These are phyloP conservation scores for Sakesphorus luctuosus DNA, from an alignment of 2,113 vertebrate species.

Conservation along the genomic window DNA sequence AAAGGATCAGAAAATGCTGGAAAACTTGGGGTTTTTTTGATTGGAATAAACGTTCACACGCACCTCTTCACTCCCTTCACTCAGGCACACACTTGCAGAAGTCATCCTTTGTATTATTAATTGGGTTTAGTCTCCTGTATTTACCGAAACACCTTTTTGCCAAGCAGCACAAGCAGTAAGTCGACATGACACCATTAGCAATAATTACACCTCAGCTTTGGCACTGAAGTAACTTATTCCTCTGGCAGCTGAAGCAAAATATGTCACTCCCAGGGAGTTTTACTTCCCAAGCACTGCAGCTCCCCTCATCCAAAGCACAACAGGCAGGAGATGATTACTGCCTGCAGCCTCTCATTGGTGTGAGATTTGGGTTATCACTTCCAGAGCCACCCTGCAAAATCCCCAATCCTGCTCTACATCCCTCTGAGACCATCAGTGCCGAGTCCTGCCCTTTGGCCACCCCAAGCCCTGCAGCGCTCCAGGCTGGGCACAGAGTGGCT, in stretches of 20 bases:
- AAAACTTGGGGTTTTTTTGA: background rate
- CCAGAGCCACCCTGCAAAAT: background rate
- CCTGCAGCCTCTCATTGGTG: background rate
- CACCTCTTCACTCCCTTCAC: background rate
- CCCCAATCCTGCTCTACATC: background rate
- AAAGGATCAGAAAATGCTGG: background rate
- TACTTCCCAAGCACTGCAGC: background rate
- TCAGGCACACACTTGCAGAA: background rate
- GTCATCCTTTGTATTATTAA: background rate
- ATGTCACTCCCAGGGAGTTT: background rate
- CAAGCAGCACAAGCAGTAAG: background rate
- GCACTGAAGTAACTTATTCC: background rate
- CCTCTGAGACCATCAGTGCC: background rate
- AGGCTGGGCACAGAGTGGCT: no score
- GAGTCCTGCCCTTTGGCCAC: no score
- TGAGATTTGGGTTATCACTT: background rate
- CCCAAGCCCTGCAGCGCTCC: no score
- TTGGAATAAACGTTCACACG: background rate
- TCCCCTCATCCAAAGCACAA: background rate
- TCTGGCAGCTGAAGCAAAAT: constrained; percentile 42
- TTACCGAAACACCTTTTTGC: constrained; percentile 14
- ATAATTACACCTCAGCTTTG: constrained; percentile 38
- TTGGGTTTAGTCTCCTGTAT: background rate
- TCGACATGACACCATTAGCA: constrained; percentile 23
- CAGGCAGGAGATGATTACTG: background rate